These are phyloP conservation scores for Drosophila eugracilis DNA, from an alignment of 1,140 invertebrate genomes.

Conservation along the genomic window DNA sequence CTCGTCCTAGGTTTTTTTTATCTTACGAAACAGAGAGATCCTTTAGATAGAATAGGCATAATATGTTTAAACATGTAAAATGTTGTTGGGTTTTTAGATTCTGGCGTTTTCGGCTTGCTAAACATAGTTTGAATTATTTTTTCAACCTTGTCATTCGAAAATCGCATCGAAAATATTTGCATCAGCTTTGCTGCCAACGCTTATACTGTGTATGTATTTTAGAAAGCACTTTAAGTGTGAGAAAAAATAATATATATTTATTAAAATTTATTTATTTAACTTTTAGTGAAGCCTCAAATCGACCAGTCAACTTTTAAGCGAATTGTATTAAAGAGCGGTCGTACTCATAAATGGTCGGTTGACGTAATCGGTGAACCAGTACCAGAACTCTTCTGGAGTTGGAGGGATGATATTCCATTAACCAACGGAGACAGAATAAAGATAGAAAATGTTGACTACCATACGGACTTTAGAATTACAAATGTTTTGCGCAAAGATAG, in stretches of 20 bases:
- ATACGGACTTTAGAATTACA: conserved; percentile 94
- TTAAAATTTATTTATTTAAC: conserved; percentile 77
- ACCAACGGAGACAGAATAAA: conserved; percentile 93
- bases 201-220: conserved; percentile 45
- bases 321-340: conserved; percentile 95
- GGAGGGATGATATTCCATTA: conserved; percentile 92
- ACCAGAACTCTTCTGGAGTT: conserved; percentile 94
- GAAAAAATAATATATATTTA: conserved; percentile 66
- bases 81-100: too few relatives aligned
- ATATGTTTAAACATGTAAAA: too few relatives aligned
- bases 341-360: conserved; percentile 96
- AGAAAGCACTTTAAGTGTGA: neutral
- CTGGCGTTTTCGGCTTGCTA: too few relatives aligned
- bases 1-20: too few relatives aligned
- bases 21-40: too few relatives aligned
- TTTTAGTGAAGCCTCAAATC: conserved; percentile 95
- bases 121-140: too few relatives aligned
- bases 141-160: neutral
- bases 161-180: conserved; percentile 28
- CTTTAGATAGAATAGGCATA: too few relatives aligned
- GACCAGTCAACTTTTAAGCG: conserved; percentile 95
- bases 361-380: conserved; percentile 96
- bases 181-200: conserved; percentile 30
- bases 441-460: conserved; percentile 96
- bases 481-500: conserved; percentile 95